These are phyloP conservation scores for Venusia cambrica DNA, from an alignment of 2,888 invertebrate species.

Conservation along the genomic window DNA sequence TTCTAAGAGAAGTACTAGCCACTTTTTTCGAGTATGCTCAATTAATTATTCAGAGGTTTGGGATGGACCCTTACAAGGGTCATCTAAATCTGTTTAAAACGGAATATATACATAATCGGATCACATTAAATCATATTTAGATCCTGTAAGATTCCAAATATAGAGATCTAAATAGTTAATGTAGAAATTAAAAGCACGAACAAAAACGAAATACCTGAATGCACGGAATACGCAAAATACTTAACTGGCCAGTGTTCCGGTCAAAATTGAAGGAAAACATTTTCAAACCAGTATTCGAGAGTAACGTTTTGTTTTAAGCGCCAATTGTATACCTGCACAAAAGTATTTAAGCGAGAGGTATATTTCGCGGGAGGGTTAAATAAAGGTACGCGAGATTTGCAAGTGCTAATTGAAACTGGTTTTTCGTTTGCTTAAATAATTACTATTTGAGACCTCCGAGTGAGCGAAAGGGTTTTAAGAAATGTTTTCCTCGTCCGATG, in stretches of 20 bases:
- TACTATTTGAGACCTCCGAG: slow-evolving; percentile 4
- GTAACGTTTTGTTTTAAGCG: too few relatives aligned
- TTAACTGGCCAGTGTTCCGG: slow-evolving; percentile 6
- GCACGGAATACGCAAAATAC: slow-evolving; percentile 13
- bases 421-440: slow-evolving; percentile 16
- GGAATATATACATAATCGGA: slow-evolving; percentile 1
- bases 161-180: slow-evolving; percentile 3
- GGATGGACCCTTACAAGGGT: slow-evolving; percentile 34
- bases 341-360: slow-evolving; percentile 1
- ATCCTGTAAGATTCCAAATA: too few relatives aligned
- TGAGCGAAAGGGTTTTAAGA: too few relatives aligned
- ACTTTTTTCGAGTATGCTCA: slow-evolving; percentile 30
- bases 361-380: slow-evolving; percentile 9
- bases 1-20: too few relatives aligned
- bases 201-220: slow-evolving; percentile 17
- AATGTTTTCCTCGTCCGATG: too few relatives aligned
- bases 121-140: slow-evolving; percentile 2
- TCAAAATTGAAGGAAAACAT: slow-evolving; percentile 1
- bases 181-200: slow-evolving; percentile 7
- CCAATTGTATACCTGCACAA: too few relatives aligned
- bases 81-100: slow-evolving; percentile 34
- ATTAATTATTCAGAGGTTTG: slow-evolving; percentile 42
- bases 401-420: slow-evolving; percentile 26
- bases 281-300: neutral
- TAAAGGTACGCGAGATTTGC: slow-evolving; percentile 9